Conservation (phyloP, 2,888 invertebrate genomes). For the Blastobasis lacticolella region DNA sequence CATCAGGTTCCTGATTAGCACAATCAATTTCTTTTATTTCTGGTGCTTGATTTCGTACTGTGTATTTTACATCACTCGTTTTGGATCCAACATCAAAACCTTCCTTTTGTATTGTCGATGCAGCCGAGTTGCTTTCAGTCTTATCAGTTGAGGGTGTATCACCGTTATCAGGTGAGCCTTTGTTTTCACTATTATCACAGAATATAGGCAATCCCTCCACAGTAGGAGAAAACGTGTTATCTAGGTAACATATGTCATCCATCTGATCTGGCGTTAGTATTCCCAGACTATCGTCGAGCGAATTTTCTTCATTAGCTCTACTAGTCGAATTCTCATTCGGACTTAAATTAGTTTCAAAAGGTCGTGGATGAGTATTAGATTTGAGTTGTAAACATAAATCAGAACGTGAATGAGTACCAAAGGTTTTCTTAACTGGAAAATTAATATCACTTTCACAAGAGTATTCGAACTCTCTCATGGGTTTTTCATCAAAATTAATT, state of each 20-base stretch:
- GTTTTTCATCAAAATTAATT: conserved; percentile 61
- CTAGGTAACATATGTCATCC: conserved; percentile 79
- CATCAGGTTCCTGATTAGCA: neutral
- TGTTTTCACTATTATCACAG: conserved; percentile 56
- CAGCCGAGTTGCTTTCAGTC: conserved; percentile 69
- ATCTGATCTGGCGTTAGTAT: conserved; percentile 93
- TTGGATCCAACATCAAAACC: conserved; percentile 33
- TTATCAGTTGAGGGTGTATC: conserved; percentile 74
- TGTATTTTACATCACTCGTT: conserved; percentile 9
- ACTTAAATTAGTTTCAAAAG: conserved; percentile 53
- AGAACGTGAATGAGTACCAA: conserved; percentile 60
- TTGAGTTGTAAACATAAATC: conserved; percentile 63
- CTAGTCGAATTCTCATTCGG: conserved; percentile 64
- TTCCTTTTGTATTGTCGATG: conserved; percentile 67
- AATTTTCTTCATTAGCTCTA: conserved; percentile 81
- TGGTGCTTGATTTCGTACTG: neutral
- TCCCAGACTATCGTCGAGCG: conserved; percentile 89
- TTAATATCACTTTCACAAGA: conserved; percentile 59
- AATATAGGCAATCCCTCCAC: conserved; percentile 76
- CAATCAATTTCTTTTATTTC: conserved; percentile 19
- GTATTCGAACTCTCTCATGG: conserved; percentile 65
- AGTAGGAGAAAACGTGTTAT: conserved; percentile 78
- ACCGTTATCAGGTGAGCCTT: conserved; percentile 63
- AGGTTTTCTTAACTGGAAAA: conserved; percentile 43
- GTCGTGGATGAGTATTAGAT: conserved; percentile 47